phyloP scores from a whole-genome alignment of 2,113 vertebrate genomes.

The Scatophagus argus region DNA sequence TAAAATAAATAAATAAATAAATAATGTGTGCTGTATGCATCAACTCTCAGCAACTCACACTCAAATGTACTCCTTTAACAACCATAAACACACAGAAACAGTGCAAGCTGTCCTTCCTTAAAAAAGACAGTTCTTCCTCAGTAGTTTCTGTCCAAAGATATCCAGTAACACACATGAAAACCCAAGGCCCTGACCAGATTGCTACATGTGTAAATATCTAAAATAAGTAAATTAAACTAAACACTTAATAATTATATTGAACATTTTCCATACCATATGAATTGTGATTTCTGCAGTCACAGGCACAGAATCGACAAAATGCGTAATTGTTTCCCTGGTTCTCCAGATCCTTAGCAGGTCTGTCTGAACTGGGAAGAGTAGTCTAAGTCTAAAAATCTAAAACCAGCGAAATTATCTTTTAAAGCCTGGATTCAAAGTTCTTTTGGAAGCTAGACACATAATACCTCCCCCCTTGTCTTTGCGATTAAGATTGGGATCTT shows the following conservation, averaged over 20 bases:
- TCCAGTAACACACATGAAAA: not conserved
- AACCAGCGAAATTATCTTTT: not conserved
- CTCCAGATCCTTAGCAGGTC: not conserved
- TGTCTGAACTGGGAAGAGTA: not conserved
- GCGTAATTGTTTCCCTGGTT: not conserved
- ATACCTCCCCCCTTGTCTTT: slow-evolving; percentile 8
- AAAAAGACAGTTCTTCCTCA: not conserved
- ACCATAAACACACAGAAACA: not conserved
- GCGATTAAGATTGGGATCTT: not conserved
- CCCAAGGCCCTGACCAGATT: not conserved
- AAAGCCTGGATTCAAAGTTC: not conserved
- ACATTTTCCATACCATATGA: not conserved
- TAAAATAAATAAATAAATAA: too few relatives aligned
- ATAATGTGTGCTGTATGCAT: not conserved
- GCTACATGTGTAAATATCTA: not conserved
- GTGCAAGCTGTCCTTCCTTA: not conserved
- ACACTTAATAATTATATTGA: too few relatives aligned
- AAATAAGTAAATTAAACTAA: too few relatives aligned
- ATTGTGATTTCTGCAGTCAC: not conserved
- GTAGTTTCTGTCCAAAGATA: not conserved
- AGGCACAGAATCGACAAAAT: too few relatives aligned
- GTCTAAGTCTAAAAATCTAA: not conserved
- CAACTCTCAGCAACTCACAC: not conserved
- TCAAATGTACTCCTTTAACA: not conserved
- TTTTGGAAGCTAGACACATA: not conserved